Percentiles rank a stretch among this genome's conserved stretches.
Evolutionary conservation across 2,888 invertebrate genomes (phyloP).

Genomic region (Galeopsomyia nigrocyanea): DNA sequence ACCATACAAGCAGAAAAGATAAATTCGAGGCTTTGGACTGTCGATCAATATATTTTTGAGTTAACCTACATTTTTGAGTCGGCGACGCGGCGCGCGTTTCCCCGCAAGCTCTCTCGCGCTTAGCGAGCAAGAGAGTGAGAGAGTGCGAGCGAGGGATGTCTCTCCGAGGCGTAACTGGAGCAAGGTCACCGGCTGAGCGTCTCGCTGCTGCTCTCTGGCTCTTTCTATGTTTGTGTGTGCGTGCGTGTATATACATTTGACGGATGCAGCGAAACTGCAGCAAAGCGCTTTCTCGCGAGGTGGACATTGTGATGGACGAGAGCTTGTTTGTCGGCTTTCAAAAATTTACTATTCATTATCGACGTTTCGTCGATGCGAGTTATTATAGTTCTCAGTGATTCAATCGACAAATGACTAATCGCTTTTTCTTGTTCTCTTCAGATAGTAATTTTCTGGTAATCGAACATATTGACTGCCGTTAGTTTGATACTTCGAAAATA

Average conservation of each 20-base stretch:
- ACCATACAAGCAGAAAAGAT: no score
- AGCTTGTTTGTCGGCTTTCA: no score
- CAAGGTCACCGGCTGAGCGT: constrained; percentile 45
- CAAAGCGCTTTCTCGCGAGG: not conserved
- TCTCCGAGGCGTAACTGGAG: constrained; percentile 47
- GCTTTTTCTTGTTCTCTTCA: no score
- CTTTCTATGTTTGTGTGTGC: not conserved
- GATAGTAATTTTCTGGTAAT: no score
- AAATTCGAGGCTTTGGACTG: no score
- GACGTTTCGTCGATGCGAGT: no score
- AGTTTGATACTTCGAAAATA: no score
- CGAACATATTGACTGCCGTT: no score
- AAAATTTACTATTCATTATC: no score
- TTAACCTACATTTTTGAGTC: constrained; percentile 45
- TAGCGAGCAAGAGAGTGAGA: not conserved
- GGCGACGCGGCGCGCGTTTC: not conserved
- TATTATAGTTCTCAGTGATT: no score
- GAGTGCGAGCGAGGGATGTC: constrained; percentile 28
- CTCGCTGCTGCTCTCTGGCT: not conserved
- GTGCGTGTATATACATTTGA: constrained; percentile 20
- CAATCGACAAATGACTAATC: no score
- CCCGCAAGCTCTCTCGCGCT: not conserved
- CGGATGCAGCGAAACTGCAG: constrained; percentile 21
- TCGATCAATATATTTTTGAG: constrained; percentile 44
- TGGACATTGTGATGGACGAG: no score